These are phyloP conservation scores for Caenorhabditis inopinata DNA, from an alignment of 1,140 invertebrate species.

Conservation along the genomic window DNA sequence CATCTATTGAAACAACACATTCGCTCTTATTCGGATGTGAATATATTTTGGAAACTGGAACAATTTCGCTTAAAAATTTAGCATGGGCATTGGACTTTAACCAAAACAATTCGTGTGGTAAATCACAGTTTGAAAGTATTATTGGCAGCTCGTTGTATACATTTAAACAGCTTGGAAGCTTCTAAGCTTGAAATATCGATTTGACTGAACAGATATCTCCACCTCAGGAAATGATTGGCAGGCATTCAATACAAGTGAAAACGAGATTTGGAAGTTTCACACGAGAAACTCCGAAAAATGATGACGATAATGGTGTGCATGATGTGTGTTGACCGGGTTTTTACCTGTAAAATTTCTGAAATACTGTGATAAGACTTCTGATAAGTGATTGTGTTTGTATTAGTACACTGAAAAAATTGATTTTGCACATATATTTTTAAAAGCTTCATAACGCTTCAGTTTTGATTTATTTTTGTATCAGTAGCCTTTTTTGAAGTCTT, in stretches of 20 bases:
- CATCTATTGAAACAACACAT: no score
- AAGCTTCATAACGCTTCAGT: background rate
- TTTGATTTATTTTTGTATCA: no score
- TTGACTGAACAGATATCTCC: background rate
- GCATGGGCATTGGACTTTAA: background rate
- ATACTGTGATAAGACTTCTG: background rate
- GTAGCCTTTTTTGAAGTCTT: no score
- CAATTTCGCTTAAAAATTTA: background rate
- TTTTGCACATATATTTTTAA: conserved; percentile 4
- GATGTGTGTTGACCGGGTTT: conserved; percentile 28
- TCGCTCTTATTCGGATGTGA: background rate
- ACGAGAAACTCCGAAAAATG: no score
- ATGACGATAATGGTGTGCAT: conserved; percentile 18
- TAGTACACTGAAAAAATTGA: background rate
- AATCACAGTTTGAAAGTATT: background rate
- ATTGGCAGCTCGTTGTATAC: background rate
- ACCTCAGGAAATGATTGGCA: background rate
- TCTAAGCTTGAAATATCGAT: background rate
- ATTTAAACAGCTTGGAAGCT: background rate
- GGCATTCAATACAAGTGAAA: background rate
- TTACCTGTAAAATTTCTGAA: background rate
- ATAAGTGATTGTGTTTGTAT: background rate
- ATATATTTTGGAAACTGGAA: background rate
- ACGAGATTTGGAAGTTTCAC: no score
- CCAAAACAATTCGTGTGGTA: background rate